Evolutionary conservation across 2,113 vertebrate species (phyloP).

Genomic region (Eurypyga helias): DNA sequence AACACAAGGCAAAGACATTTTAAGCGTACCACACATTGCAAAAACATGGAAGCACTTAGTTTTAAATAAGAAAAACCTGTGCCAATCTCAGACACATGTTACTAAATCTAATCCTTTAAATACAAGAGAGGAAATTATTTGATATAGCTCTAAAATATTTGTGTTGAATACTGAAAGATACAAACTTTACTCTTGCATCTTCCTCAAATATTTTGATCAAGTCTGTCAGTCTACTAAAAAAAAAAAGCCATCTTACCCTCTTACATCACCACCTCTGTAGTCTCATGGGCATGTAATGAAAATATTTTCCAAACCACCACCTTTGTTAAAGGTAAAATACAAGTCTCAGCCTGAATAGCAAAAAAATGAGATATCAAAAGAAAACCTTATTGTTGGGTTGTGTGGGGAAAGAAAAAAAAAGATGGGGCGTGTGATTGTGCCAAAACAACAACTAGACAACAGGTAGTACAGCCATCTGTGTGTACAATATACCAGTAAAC

Average conservation of each 20-base stretch:
- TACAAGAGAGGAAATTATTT: slow-evolving; percentile 49
- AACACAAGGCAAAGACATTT: slow-evolving; percentile 77
- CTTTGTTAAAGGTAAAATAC: not conserved
- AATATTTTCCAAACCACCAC: not conserved
- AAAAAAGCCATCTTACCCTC: not conserved
- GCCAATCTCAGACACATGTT: slow-evolving; percentile 58
- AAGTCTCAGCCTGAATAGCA: not conserved
- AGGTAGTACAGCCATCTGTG: not conserved
- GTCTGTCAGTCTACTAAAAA: not conserved
- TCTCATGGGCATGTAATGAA: not conserved
- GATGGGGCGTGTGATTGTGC: not conserved
- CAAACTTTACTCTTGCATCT: not conserved
- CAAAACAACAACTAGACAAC: not conserved
- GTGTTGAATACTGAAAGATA: slow-evolving; percentile 42
- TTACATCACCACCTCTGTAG: not conserved
- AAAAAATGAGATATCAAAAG: not conserved
- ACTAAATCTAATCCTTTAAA: slow-evolving; percentile 70
- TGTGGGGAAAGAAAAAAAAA: not conserved
- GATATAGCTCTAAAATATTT: slow-evolving; percentile 51
- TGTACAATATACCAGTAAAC: not conserved
- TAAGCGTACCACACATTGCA: slow-evolving; percentile 78
- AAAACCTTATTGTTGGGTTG: not conserved
- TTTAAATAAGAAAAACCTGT: slow-evolving; percentile 81
- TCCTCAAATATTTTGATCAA: slow-evolving; percentile 22
- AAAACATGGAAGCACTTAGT: slow-evolving; percentile 80